Percentiles rank a stretch among this genome's conserved stretches.
phyloP scores from a whole-genome alignment of 2,888 invertebrate species.

The Heteromyza rotundicornis region DNA sequence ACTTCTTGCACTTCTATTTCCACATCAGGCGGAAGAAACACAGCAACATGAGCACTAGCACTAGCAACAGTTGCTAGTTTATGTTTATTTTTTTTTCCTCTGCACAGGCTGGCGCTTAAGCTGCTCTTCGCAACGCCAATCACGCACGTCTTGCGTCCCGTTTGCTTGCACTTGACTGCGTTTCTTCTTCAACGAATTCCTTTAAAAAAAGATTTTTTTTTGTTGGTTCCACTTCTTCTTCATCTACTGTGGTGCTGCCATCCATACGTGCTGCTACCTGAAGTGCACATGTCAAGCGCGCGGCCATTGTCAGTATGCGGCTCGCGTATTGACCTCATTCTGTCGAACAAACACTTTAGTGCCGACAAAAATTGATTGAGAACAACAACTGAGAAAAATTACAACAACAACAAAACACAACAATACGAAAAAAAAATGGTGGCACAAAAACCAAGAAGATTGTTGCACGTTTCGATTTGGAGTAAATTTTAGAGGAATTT shows the following conservation, averaged over 20 bases:
- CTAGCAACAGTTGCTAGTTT: neutral
- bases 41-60: neutral
- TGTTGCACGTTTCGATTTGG: neutral
- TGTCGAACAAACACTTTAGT: neutral
- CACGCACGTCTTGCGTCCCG: neutral
- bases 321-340: neutral
- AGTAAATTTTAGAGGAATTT: neutral
- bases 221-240: no score
- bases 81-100: no score
- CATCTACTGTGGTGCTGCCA: no score
- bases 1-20: no score
- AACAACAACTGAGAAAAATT: no score
- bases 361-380: neutral
- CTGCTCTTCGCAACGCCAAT: neutral
- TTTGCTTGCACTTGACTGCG: neutral
- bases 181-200: no score
- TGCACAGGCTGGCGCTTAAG: neutral
- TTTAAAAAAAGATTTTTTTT: no score
- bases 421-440: neutral
- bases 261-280: constrained; percentile 1
- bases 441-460: neutral
- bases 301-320: neutral
- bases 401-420: no score
- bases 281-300: neutral
- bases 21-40: no score